A percentile compares a stretch with the other conserved stretches of the same genome.
phyloP scores from a whole-genome alignment of 2,888 invertebrate genomes.

The Toxonevra muliebris region DNA sequence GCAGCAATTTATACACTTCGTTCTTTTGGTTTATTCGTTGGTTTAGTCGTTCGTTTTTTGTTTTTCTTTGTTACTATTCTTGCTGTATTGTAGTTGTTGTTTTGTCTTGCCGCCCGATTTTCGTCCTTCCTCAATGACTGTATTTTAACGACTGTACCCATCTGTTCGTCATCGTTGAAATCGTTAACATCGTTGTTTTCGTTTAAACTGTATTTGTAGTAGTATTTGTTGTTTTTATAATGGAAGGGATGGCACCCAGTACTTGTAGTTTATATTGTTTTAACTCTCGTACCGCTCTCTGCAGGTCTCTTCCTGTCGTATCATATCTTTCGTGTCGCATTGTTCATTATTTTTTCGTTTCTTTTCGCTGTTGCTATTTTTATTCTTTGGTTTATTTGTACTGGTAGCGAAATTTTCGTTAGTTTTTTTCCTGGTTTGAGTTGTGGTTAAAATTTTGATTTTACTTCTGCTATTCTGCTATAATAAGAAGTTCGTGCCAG shows the following conservation, averaged over 20 bases:
- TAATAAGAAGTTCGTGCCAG: constrained; percentile 14
- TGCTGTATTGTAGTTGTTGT: background rate
- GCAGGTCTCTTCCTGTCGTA: background rate
- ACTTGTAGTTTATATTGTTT: background rate
- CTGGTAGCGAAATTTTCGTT: constrained; percentile 25
- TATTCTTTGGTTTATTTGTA: constrained; percentile 17
- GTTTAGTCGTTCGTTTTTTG: constrained; percentile 2
- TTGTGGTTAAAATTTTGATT: constrained; percentile 11
- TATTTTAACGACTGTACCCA: constrained; percentile 14
- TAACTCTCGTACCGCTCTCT: background rate
- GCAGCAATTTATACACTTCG: background rate
- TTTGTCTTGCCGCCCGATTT: constrained; percentile 28
- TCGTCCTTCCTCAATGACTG: constrained; percentile 29
- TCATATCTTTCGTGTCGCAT: constrained; percentile 21
- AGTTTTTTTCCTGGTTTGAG: constrained; percentile 15
- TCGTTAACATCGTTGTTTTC: constrained; percentile 20
- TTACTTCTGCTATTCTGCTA: constrained; percentile 38
- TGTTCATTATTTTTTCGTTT: constrained; percentile 13
- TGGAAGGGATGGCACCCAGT: too few species aligned
- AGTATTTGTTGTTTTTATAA: background rate
- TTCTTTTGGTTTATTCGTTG: background rate
- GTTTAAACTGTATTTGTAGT: background rate
- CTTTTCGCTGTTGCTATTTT: constrained; percentile 3
- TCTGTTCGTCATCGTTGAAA: constrained; percentile 34
- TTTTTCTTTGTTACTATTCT: background rate